Evolutionary conservation across 1,140 invertebrate species (phyloP).

Genomic region (Acyrthosiphon pisum): DNA sequence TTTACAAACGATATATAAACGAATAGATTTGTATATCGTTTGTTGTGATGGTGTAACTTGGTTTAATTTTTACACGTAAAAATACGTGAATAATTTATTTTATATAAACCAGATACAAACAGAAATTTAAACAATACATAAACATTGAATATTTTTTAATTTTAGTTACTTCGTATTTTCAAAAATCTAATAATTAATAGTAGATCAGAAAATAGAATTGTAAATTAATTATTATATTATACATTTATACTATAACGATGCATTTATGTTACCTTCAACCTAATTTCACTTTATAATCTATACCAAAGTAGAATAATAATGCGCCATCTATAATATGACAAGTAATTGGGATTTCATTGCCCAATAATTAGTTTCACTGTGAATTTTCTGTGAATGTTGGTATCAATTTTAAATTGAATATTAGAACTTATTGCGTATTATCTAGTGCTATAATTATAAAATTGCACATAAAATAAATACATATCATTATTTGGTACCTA

Average conservation of each 20-base stretch:
- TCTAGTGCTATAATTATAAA: not conserved
- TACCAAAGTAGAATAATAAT: not conserved
- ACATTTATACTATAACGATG: not conserved
- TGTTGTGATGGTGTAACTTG: not conserved
- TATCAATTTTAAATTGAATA: not conserved
- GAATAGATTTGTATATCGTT: not conserved
- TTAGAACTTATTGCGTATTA: not conserved
- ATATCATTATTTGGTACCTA: too few relatives aligned
- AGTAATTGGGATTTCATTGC: not conserved
- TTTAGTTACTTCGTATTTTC: not conserved
- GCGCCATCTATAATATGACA: not conserved
- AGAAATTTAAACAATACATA: not conserved
- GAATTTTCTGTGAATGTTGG: not conserved
- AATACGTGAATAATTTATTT: not conserved
- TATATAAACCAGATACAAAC: not conserved
- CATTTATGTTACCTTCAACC: not conserved
- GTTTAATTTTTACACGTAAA: not conserved
- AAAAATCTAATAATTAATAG: not conserved
- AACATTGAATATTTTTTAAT: not conserved
- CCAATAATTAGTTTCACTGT: not conserved
- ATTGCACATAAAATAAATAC: not conserved
- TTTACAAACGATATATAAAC: not conserved
- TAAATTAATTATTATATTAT: too few relatives aligned
- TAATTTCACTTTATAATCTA: not conserved
- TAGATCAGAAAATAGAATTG: not conserved